phyloP scores from a whole-genome alignment of 92 coral and sea anemone species.

The Bergia puertoricense region DNA sequence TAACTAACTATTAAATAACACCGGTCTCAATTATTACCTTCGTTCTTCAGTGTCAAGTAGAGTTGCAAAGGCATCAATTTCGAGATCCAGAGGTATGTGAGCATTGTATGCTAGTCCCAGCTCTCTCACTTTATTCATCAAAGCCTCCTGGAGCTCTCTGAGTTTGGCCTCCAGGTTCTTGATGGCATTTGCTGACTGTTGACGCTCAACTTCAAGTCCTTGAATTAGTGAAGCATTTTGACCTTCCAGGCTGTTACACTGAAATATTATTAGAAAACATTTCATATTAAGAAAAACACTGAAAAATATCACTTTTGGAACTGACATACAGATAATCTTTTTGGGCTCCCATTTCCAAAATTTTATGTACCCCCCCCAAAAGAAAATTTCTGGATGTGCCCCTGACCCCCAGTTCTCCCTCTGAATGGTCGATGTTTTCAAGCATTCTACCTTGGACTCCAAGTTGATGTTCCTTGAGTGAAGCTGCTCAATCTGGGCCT shows the following conservation, averaged over 20 bases:
- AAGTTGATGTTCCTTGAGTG: conserved; percentile 87
- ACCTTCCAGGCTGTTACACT: conserved; percentile 90
- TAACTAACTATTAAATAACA: background rate
- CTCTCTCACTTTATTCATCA: conserved; percentile 95
- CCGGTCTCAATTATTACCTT: conserved; percentile 54
- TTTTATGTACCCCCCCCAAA: too few relatives aligned
- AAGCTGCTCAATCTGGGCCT: conserved; percentile 83
- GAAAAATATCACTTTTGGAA: too few relatives aligned
- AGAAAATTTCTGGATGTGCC: too few relatives aligned
- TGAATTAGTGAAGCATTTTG: conserved; percentile 92
- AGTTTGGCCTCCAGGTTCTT: conserved; percentile 93
- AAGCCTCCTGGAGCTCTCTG: conserved; percentile 90
- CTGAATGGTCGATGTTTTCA: background rate
- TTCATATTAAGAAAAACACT: too few relatives aligned
- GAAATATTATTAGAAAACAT: background rate
- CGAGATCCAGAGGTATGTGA: conserved; percentile 88
- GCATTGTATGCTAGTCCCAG: conserved; percentile 95
- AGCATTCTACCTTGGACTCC: conserved; percentile 82
- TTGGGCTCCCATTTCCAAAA: too few relatives aligned
- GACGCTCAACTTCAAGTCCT: conserved; percentile 92
- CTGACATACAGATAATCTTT: too few relatives aligned
- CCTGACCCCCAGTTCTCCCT: too few relatives aligned
- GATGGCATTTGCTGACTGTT: conserved; percentile 84
- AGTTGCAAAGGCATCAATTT: conserved; percentile 90
- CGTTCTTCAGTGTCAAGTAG: conserved; percentile 91